Evolutionary conservation across 2,888 invertebrate species (phyloP).

Genomic region (Endomychus coccineus): DNA sequence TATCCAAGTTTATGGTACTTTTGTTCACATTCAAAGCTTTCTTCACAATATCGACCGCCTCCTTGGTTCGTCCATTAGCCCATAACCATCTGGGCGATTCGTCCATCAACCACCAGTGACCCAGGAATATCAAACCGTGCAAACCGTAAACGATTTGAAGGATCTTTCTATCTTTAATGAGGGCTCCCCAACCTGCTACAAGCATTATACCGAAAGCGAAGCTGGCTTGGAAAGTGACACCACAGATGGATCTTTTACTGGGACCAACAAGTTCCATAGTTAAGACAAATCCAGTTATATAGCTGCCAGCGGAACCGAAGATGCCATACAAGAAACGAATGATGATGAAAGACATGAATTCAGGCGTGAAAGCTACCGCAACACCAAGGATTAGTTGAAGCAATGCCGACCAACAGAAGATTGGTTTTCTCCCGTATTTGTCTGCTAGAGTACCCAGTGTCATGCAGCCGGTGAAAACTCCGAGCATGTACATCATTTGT

Average conservation of each 20-base stretch:
- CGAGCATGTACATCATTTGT: constrained; percentile 74
- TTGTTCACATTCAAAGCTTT: constrained; percentile 70
- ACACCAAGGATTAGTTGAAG: constrained; percentile 63
- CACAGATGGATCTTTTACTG: constrained; percentile 70
- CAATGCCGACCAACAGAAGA: constrained; percentile 70
- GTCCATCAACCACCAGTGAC: constrained; percentile 83
- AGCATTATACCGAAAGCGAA: constrained; percentile 77
- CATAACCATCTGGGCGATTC: constrained; percentile 86
- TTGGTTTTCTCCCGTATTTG: constrained; percentile 65
- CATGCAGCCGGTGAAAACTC: constrained; percentile 73
- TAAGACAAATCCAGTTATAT: constrained; percentile 57
- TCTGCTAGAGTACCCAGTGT: constrained; percentile 72
- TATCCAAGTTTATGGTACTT: constrained; percentile 55
- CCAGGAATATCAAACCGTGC: constrained; percentile 64
- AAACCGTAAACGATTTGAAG: constrained; percentile 74
- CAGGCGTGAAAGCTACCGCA: constrained; percentile 65
- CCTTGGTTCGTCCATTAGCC: constrained; percentile 67
- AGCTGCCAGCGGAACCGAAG: constrained; percentile 76
- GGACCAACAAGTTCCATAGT: constrained; percentile 81
- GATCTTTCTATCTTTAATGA: constrained; percentile 63
- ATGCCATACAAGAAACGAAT: constrained; percentile 52
- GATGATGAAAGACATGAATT: constrained; percentile 64
- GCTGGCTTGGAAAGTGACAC: constrained; percentile 69
- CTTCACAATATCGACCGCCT: constrained; percentile 67
- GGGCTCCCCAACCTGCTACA: constrained; percentile 74